A percentile compares a stretch with the other conserved stretches of the same genome.
phyloP scores from a whole-genome alignment of 2,113 vertebrate species.

The Atlantisia rogersi region DNA sequence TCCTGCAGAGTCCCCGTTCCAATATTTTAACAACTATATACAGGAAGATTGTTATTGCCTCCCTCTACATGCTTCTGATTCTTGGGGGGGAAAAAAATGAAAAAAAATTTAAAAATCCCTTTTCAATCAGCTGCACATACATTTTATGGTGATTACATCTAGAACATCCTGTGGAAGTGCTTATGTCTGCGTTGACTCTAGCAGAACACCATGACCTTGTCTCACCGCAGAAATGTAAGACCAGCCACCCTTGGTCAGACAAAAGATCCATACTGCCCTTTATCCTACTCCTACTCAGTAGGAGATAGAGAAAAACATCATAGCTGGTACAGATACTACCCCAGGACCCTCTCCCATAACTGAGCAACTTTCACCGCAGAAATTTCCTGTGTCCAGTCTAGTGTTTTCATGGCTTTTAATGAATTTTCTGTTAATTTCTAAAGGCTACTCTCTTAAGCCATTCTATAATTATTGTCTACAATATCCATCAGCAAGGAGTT shows the following conservation, averaged over 20 bases:
- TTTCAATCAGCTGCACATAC: neutral
- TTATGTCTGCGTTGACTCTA: neutral
- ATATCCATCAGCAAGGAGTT: neutral
- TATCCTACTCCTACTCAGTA: neutral
- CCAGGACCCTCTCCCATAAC: neutral
- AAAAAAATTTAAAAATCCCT: neutral
- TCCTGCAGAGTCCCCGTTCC: neutral
- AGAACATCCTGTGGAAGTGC: neutral
- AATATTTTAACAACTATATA: neutral
- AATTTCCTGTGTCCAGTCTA: neutral
- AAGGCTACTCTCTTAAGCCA: neutral
- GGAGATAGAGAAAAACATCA: neutral
- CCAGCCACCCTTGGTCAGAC: neutral
- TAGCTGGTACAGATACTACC: neutral
- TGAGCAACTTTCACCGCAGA: neutral
- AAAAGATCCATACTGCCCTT: neutral
- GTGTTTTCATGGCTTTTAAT: neutral
- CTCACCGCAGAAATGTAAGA: neutral
- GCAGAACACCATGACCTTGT: neutral
- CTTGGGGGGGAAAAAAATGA: neutral
- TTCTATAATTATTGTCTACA: neutral
- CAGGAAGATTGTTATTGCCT: neutral
- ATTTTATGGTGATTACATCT: neutral
- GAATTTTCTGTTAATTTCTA: neutral
- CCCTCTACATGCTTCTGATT: neutral